Base-by-base conservation (phyloP, 2,888 invertebrate species). In the Ormyrus nitidulus region DNA sequence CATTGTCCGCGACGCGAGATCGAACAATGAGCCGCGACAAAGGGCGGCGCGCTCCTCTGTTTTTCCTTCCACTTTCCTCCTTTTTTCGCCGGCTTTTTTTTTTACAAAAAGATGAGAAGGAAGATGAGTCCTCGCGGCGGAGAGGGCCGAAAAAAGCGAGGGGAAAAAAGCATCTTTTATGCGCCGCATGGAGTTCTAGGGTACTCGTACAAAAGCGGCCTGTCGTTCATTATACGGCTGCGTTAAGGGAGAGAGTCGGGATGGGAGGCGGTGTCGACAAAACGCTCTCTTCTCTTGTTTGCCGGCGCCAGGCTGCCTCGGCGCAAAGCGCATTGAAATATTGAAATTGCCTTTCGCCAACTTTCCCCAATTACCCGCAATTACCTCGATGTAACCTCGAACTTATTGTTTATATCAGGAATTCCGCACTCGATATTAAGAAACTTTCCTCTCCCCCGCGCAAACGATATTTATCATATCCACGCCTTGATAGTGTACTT, bases 11-110 rank as follows among this genome's bases (percentile, higher is more conserved):
- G 19, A 10, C 64, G 44, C 53, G 19, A 34, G 61, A 70, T 64
- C 44, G 69, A 70, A 69, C 77, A 69, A 69, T 70, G 49, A 6
- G 44, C 34, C n/a, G 53, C 61, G 68, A 79, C 75, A 75, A 79
- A 75, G 75, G 4, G 34, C 19, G 1, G 34, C 34, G 70, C 68
- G 73, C 59, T 54, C 34, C 4, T 48, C 51, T 56, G 44, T 54
- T 54, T 48, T 76, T 74, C 71, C 54, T 46, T 34, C 51, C 53
- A 51, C 58, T 70, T 71, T 51, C 34, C 49, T n/a, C n/a, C 44
- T 10, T 54, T 9, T 54, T 8, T 5, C 34, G 34, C n/a, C 58
- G 34, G 7, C 34, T 49, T 13, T 49, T 9, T 54, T 66, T 68
- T 68, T 59, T 19, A 19, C 34, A 71, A 44, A 65, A 48, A 10